Evolutionary conservation across 2,797 vertebrate species (phyloP).

Genomic region (Spea hammondii): DNA sequence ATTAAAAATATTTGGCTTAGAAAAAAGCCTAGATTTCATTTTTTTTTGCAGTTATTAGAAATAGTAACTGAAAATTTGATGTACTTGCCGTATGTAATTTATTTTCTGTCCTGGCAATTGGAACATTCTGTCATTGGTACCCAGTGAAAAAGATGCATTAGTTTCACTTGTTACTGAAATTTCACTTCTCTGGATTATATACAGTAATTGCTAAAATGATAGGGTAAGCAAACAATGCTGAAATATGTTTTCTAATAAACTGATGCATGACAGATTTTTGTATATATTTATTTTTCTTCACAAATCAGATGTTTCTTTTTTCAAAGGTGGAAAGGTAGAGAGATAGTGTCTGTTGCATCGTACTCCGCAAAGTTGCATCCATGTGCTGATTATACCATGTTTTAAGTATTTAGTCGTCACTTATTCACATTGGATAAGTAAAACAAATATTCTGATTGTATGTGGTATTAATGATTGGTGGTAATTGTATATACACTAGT

Average conservation of each 20-base stretch:
- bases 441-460: too few species aligned
- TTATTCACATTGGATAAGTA: too few species aligned
- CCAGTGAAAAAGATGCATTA: slow-evolving; percentile 16
- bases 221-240: slow-evolving; percentile 1
- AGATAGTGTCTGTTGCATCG: too few species aligned
- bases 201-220: slow-evolving; percentile 9
- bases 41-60: slow-evolving; percentile 20
- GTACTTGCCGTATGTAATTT: slow-evolving; percentile 12
- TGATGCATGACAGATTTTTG: not conserved
- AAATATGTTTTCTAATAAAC: not conserved
- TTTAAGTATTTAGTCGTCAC: too few species aligned
- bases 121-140: slow-evolving; percentile 19
- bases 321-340: too few species aligned
- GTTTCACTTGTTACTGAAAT: slow-evolving; percentile 16
- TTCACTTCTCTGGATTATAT: not conserved
- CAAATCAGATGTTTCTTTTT: too few species aligned
- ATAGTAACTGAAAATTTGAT: slow-evolving; percentile 31
- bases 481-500: too few species aligned
- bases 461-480: too few species aligned
- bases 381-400: too few species aligned
- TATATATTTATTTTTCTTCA: too few species aligned
- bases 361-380: too few species aligned
- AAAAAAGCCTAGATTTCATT: slow-evolving; percentile 6
- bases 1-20: slow-evolving; percentile 4
- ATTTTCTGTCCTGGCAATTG: slow-evolving; percentile 23